These are phyloP conservation scores for Thunnus thynnus DNA, from an alignment of 2,113 vertebrate genomes.

Conservation along the genomic window DNA sequence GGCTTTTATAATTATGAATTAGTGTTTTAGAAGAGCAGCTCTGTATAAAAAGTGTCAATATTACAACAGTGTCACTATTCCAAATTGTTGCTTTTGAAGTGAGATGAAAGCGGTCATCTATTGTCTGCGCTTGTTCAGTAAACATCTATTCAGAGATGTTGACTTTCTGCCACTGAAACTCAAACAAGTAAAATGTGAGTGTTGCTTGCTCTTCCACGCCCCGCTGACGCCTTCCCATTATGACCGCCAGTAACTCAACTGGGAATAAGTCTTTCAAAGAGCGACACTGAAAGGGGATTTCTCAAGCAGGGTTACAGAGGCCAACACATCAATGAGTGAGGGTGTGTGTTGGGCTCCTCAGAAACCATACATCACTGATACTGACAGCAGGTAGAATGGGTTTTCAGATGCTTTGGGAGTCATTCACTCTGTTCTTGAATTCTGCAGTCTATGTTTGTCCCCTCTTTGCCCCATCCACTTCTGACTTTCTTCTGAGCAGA, in stretches of 20 bases:
- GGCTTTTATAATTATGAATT: neutral
- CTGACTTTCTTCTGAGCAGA: constrained; percentile 48
- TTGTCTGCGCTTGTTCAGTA: constrained; percentile 50
- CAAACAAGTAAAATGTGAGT: constrained; percentile 68
- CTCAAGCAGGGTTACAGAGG: constrained; percentile 32
- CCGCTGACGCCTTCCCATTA: constrained; percentile 39
- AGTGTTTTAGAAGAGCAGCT: neutral
- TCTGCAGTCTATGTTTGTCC: constrained; percentile 27
- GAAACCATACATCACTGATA: constrained; percentile 44
- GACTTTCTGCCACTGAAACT: constrained; percentile 76
- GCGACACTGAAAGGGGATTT: constrained; percentile 48
- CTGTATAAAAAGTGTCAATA: neutral
- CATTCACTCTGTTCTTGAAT: neutral
- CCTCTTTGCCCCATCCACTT: constrained; percentile 27
- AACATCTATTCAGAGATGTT: constrained; percentile 60
- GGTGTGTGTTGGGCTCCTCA: constrained; percentile 31
- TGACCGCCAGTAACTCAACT: constrained; percentile 56
- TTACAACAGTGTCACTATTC: constrained; percentile 8
- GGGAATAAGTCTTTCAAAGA: constrained; percentile 12
- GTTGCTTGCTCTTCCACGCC: constrained; percentile 43
- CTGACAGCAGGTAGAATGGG: constrained; percentile 46
- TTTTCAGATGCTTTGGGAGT: constrained; percentile 31
- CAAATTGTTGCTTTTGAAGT: constrained; percentile 31
- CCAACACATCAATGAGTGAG: constrained; percentile 60
- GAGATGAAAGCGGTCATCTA: constrained; percentile 52